A percentile compares a stretch with the other conserved stretches of the same genome.
phyloP scores from a whole-genome alignment of 2,113 vertebrate species.

The Uropsilus gracilis region DNA sequence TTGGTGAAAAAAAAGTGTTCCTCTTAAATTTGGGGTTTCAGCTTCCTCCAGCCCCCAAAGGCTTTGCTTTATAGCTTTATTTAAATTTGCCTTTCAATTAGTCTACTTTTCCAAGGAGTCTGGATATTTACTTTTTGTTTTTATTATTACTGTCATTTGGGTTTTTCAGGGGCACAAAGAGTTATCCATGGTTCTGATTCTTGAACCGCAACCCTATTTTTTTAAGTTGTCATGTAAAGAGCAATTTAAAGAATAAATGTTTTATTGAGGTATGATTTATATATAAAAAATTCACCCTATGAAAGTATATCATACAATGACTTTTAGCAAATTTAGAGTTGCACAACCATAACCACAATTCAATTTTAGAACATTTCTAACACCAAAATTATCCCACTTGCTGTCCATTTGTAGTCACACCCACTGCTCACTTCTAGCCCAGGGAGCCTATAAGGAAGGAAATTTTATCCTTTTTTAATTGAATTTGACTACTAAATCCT shows the following conservation, averaged over 20 bases:
- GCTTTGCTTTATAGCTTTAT: neutral
- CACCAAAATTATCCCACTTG: neutral
- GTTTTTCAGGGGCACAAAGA: neutral
- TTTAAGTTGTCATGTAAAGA: neutral
- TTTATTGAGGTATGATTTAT: neutral
- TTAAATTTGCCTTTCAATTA: slow-evolving; percentile 35
- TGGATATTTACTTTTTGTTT: neutral
- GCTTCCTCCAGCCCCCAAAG: neutral
- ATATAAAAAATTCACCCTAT: neutral
- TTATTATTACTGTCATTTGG: neutral
- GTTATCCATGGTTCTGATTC: neutral
- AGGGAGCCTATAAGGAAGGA: neutral
- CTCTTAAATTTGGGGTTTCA: neutral
- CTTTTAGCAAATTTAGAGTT: neutral
- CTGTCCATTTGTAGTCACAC: neutral
- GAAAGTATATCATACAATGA: neutral
- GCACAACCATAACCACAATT: neutral
- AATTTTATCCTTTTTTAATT: neutral
- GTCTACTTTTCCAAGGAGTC: neutral
- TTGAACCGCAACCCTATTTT: slow-evolving; percentile 30
- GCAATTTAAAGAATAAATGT: neutral
- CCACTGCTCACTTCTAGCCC: neutral
- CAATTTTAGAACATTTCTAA: slow-evolving; percentile 4
- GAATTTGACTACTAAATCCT: neutral
- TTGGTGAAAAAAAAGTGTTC: neutral